Conservation (phyloP, 1,140 invertebrate species). For the Trinorchestia longiramus region DNA sequence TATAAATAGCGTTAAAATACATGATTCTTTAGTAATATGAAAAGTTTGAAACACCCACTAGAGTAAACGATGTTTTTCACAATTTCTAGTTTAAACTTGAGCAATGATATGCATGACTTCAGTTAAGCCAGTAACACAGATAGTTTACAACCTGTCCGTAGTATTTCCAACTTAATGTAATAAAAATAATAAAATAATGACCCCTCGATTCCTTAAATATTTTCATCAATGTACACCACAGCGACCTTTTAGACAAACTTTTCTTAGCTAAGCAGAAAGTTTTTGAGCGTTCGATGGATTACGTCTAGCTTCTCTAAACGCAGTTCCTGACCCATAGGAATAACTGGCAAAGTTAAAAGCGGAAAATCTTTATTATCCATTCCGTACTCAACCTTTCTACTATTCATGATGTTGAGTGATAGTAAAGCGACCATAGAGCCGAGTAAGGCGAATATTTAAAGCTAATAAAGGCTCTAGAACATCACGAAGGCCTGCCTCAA, state of each 20-base stretch:
- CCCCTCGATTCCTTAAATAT: not conserved
- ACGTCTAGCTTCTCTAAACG: not conserved
- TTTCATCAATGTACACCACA: not conserved
- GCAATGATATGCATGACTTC: not conserved
- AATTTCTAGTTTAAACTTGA: not conserved
- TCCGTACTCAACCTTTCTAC: not conserved
- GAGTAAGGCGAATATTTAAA: conserved; percentile 10
- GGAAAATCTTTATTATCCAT: not conserved
- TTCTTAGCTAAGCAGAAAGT: not conserved
- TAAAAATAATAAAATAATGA: too few species aligned
- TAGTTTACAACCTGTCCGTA: not conserved
- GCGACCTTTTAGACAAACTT: too few species aligned
- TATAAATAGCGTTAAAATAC: not conserved
- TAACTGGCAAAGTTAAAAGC: not conserved
- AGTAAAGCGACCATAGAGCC: conserved; percentile 7
- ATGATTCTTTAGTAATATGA: not conserved
- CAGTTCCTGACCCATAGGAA: not conserved
- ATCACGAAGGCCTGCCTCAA: conserved; percentile 10
- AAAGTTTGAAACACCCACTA: not conserved
- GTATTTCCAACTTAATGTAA: too few species aligned
- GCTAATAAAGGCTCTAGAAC: not conserved
- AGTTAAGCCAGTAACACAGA: not conserved
- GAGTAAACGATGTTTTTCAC: not conserved
- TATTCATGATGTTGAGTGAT: conserved; percentile 1
- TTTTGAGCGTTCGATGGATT: not conserved